Evolutionary conservation across 2,797 vertebrate species (phyloP), one percentile per base, ranked within the genome.

Genomic region (Sebastes hubbsi): DNA sequence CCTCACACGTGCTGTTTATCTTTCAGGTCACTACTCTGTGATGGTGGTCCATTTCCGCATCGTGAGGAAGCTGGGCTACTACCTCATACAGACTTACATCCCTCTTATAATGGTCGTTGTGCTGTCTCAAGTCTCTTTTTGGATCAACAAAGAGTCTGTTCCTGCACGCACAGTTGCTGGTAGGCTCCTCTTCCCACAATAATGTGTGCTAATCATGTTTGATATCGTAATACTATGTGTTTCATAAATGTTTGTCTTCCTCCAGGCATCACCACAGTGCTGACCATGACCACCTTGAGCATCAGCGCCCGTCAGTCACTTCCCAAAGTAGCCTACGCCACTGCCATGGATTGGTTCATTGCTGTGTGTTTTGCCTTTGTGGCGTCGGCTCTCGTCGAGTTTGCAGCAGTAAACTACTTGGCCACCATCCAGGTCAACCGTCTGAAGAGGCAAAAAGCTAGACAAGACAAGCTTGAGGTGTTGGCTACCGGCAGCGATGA

Each of bases 301-400:
- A 99, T 99, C 95, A 99, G 98, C 11, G 98, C 98, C 73, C 97
- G 98, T 80, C 97, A 99, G 92, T 99, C 98, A 0, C 96, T 99
- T 79, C 98, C 98, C 86, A 99, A 99, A 92, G 97, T 99, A 88
- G 97, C 98, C 61, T 99, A 99, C 1, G 98, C 98, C 91, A 99
- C 98, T 2, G 98, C 98, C 92, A 99, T 99, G 98, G 98, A 99
- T 86, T 99, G 98, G 98, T 99, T 99, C 95, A 99, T 99, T 78
- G 97, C 98, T 16, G 98, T 99, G 91, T 99, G 98, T 94, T 99
- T 99, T 81, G 97, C 97, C 92, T 99, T 99, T 18, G 99, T 99
- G 90, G 98, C 99, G 72, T 99, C 97, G 42, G 98, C 98, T 18
- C 97, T 99, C 42, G 94, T 99, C 0, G 98, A 99, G 92, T 99